phyloP scores from a whole-genome alignment of 2,797 vertebrate genomes.

The Sitta carolinensis region DNA sequence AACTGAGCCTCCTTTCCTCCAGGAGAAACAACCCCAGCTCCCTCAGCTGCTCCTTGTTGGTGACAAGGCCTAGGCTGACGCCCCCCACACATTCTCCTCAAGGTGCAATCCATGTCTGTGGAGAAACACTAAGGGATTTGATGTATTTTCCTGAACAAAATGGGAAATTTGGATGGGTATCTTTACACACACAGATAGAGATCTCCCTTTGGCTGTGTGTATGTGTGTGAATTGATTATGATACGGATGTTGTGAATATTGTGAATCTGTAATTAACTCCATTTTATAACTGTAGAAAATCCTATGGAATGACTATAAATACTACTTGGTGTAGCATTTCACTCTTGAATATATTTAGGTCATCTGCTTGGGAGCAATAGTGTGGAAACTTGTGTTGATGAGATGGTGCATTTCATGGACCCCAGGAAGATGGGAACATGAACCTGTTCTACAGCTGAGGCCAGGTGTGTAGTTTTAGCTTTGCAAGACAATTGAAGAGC shows the following conservation, averaged over 20 bases:
- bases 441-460: background rate
- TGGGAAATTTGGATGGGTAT: background rate
- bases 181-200: background rate
- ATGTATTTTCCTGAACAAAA: background rate
- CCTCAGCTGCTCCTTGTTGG: background rate
- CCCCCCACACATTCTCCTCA: accelerated
- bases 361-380: background rate
- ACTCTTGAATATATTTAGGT: background rate
- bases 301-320: background rate
- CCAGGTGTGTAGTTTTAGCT: background rate
- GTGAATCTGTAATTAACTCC: background rate
- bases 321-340: background rate
- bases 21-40: background rate
- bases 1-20: background rate
- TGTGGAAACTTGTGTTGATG: background rate
- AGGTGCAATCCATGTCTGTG: background rate
- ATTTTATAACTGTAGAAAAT: background rate
- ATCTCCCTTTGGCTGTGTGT: background rate
- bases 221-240: background rate
- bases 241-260: background rate
- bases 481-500: background rate
- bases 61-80: background rate
- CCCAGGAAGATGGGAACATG: background rate
- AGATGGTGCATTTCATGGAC: background rate
- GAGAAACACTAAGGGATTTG: background rate